These are phyloP conservation scores for Myzus persicae DNA, from an alignment of 1,140 invertebrate species.

Conservation along the genomic window DNA sequence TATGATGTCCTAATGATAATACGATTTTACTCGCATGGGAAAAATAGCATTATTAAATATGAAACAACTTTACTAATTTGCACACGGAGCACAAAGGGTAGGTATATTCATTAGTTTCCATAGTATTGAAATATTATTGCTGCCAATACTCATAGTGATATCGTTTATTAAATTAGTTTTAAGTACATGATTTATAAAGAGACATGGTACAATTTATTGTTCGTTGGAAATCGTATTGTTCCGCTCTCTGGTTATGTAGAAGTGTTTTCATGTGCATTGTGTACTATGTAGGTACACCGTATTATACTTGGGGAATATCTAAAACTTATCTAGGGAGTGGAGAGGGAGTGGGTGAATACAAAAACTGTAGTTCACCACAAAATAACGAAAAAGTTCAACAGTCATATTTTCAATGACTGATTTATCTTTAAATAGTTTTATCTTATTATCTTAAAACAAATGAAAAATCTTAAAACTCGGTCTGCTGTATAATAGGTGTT, in stretches of 20 bases:
- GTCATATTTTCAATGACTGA: too few relatives aligned
- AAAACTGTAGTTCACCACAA: too few relatives aligned
- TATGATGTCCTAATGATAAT: not conserved
- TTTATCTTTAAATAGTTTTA: too few relatives aligned
- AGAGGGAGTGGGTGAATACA: too few relatives aligned
- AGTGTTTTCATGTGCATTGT: not conserved
- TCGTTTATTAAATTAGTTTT: not conserved
- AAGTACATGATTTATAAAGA: not conserved
- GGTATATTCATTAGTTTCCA: not conserved
- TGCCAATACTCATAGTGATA: not conserved
- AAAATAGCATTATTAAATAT: not conserved
- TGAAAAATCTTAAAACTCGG: too few relatives aligned
- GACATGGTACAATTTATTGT: not conserved
- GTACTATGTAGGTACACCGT: too few relatives aligned
- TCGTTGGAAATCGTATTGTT: not conserved
- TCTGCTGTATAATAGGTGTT: too few relatives aligned
- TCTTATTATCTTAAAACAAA: too few relatives aligned
- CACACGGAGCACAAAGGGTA: not conserved
- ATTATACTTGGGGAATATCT: too few relatives aligned
- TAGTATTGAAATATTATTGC: not conserved
- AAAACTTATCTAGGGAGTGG: too few relatives aligned
- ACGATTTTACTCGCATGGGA: not conserved
- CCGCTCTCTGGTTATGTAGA: not conserved
- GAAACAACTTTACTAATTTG: not conserved
- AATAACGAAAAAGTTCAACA: too few relatives aligned